A percentile compares a stretch with the other conserved stretches of the same genome.
These are phyloP conservation scores for Avahi laniger DNA, from an alignment of 2,797 vertebrate species.

Conservation along the genomic window DNA sequence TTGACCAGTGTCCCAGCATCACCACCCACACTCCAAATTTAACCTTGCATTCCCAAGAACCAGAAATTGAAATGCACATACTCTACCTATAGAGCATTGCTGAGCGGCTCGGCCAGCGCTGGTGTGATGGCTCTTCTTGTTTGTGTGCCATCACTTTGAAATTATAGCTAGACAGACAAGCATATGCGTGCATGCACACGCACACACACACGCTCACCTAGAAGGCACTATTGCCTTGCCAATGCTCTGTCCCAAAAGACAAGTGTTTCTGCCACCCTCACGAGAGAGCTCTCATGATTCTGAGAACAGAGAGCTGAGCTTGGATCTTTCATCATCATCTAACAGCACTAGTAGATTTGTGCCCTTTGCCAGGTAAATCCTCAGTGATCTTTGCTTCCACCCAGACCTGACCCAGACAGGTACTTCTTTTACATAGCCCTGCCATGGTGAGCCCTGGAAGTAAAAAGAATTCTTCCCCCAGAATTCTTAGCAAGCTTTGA, in stretches of 20 bases:
- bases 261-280: background rate
- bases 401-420: background rate
- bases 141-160: background rate
- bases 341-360: too few species aligned
- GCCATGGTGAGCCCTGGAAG: background rate
- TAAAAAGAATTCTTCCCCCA: background rate
- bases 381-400: background rate
- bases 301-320: background rate
- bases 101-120: background rate
- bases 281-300: background rate
- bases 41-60: background rate
- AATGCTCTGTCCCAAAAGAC: background rate
- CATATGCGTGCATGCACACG: rapidly evolving
- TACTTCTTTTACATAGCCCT: background rate
- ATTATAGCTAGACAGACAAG: background rate
- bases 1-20: background rate
- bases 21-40: background rate
- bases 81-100: background rate
- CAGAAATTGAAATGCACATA: background rate
- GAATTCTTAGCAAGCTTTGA: background rate
- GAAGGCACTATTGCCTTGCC: background rate
- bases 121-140: background rate
- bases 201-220: background rate
- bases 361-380: background rate
- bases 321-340: background rate